Evolutionary conservation across 2,113 vertebrate genomes (phyloP).

Genomic region (Corythoichthys haematopterus): DNA sequence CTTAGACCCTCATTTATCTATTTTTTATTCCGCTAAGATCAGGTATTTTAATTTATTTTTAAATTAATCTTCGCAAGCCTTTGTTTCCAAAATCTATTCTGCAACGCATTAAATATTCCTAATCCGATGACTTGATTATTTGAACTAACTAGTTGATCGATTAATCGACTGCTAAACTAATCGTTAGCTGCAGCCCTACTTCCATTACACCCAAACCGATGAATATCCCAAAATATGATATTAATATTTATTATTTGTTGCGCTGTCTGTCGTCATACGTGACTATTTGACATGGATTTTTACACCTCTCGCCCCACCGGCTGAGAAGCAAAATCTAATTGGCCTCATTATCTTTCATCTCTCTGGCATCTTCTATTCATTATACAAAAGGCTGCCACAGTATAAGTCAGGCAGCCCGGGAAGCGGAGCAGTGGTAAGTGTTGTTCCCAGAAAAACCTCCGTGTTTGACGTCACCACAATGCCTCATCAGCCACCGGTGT

Average conservation of each 20-base stretch:
- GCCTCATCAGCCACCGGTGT: constrained; percentile 67
- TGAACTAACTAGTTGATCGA: too few relatives aligned
- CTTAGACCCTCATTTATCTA: too few relatives aligned
- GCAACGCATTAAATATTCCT: too few relatives aligned
- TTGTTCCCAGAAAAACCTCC: constrained; percentile 47
- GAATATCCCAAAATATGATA: constrained; percentile 14
- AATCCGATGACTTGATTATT: neutral
- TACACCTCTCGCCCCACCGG: constrained; percentile 35
- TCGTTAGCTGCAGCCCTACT: neutral
- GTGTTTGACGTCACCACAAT: constrained; percentile 65
- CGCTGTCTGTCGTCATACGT: constrained; percentile 42
- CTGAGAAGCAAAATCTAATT: constrained; percentile 55
- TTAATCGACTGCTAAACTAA: neutral
- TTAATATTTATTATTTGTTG: constrained; percentile 33
- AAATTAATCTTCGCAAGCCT: too few relatives aligned
- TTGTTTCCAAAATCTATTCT: too few relatives aligned
- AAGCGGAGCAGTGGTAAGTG: constrained; percentile 56
- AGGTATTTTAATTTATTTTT: too few relatives aligned
- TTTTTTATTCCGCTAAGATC: too few relatives aligned
- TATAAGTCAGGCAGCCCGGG: constrained; percentile 58
- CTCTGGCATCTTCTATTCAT: constrained; percentile 62
- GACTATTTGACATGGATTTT: constrained; percentile 58
- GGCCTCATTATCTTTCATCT: constrained; percentile 65
- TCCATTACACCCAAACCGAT: neutral
- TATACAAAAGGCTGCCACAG: constrained; percentile 53